These are phyloP conservation scores for Bergia puertoricense DNA, from an alignment of 92 coral and sea anemone genomes.

Conservation along the genomic window DNA sequence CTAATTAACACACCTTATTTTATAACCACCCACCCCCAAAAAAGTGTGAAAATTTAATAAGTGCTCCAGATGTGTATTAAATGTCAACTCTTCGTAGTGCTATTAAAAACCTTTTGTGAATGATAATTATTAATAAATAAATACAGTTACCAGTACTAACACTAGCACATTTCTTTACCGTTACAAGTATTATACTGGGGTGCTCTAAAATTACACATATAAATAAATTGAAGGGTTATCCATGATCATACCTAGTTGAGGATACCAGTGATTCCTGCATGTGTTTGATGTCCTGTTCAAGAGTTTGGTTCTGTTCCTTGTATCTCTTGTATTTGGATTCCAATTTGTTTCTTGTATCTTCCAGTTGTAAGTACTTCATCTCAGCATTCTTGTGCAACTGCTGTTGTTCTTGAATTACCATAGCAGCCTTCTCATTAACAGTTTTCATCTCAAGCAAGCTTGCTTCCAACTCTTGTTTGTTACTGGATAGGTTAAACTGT, in stretches of 20 bases:
- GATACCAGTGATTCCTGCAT: slow-evolving; percentile 66
- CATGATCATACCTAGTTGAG: slow-evolving; percentile 51
- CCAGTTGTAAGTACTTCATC: slow-evolving; percentile 54
- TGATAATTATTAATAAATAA: too few relatives aligned
- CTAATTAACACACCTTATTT: too few relatives aligned
- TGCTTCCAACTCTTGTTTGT: slow-evolving; percentile 50
- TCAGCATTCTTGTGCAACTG: slow-evolving; percentile 65
- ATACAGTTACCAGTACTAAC: too few relatives aligned
- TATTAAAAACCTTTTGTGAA: too few relatives aligned
- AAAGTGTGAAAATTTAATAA: too few relatives aligned
- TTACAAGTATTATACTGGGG: too few relatives aligned
- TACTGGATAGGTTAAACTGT: slow-evolving; percentile 52
- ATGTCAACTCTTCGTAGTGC: too few relatives aligned
- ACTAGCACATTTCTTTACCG: too few relatives aligned
- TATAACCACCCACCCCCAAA: too few relatives aligned
- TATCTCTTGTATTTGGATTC: slow-evolving; percentile 69
- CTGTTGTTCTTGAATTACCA: slow-evolving; percentile 65
- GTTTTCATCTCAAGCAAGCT: slow-evolving; percentile 62
- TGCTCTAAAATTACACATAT: neutral
- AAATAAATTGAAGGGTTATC: neutral
- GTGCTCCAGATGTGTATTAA: too few relatives aligned
- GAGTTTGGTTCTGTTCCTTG: slow-evolving; percentile 63
- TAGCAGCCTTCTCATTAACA: slow-evolving; percentile 59
- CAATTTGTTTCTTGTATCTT: slow-evolving; percentile 60
- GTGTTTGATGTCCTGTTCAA: slow-evolving; percentile 62